A percentile compares a stretch with the other conserved stretches of the same genome.
phyloP scores from a whole-genome alignment of 2,888 invertebrate genomes.

The Eupeodes latifasciatus region DNA sequence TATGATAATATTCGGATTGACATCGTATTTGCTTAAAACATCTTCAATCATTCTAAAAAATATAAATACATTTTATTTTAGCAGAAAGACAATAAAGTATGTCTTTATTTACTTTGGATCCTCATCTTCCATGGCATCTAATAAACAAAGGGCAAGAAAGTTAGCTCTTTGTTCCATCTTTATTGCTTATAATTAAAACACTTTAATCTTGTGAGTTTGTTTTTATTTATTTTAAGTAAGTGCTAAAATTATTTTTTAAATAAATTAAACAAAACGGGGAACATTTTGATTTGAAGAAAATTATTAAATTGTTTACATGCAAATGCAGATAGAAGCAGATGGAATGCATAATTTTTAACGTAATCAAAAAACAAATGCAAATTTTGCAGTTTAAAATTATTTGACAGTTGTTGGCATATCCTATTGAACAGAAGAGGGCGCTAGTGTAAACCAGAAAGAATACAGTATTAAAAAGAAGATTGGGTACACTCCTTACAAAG shows the following conservation, averaged over 20 bases:
- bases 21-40: conserved; percentile 82
- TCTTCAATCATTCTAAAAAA: conserved; percentile 77
- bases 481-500: too few relatives aligned
- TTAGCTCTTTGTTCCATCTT: conserved; percentile 81
- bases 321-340: background rate
- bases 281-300: background rate
- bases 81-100: background rate
- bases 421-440: background rate
- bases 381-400: conserved; percentile 3
- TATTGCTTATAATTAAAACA: background rate
- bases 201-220: background rate
- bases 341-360: too few relatives aligned
- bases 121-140: conserved; percentile 83
- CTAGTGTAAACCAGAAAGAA: background rate
- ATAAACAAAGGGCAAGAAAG: conserved; percentile 81
- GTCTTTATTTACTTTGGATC: conserved; percentile 79
- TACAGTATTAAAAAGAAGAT: background rate
- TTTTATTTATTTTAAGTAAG: background rate
- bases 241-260: background rate
- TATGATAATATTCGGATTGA: conserved; percentile 89
- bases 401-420: background rate
- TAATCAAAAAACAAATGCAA: background rate
- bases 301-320: conserved; percentile 24
- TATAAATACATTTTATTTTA: conserved; percentile 20
- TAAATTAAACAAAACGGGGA: background rate